These are phyloP conservation scores for Perca fluviatilis DNA, from an alignment of 2,113 vertebrate species.

Conservation along the genomic window DNA sequence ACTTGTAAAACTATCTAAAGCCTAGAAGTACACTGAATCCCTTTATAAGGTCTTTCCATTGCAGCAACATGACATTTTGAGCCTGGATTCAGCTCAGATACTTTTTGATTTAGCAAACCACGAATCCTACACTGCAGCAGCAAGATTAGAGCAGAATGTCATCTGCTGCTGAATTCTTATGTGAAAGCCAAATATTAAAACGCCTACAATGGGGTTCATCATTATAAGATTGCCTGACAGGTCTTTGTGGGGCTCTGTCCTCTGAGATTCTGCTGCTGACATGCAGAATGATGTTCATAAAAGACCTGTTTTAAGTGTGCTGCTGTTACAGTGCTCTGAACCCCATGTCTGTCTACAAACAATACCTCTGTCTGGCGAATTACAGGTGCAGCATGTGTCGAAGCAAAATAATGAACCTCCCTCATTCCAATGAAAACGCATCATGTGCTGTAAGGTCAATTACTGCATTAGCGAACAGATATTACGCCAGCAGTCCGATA, in stretches of 20 bases:
- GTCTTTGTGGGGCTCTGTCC: slow-evolving; percentile 55
- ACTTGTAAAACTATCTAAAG: slow-evolving; percentile 27
- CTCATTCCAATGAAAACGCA: slow-evolving; percentile 48
- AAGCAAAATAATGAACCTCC: slow-evolving; percentile 53
- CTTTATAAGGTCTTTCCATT: slow-evolving; percentile 51
- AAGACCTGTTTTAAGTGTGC: slow-evolving; percentile 43
- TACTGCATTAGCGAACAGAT: slow-evolving; percentile 57
- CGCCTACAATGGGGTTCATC: slow-evolving; percentile 63
- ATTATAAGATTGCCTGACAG: slow-evolving; percentile 62
- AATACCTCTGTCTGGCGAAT: slow-evolving; percentile 26
- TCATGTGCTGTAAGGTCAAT: slow-evolving; percentile 67
- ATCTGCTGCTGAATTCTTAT: slow-evolving; percentile 60
- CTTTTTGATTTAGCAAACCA: slow-evolving; percentile 71
- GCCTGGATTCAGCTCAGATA: slow-evolving; percentile 60
- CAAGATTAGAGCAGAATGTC: slow-evolving; percentile 74
- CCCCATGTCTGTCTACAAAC: slow-evolving; percentile 25
- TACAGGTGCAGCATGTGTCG: slow-evolving; percentile 42
- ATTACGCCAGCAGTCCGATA: slow-evolving; percentile 38
- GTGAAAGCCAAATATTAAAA: slow-evolving; percentile 75
- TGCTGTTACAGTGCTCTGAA: slow-evolving; percentile 19
- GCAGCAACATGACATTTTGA: slow-evolving; percentile 72
- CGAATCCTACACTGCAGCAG: slow-evolving; percentile 47
- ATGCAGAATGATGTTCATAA: slow-evolving; percentile 52
- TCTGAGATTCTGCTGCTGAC: slow-evolving; percentile 56
- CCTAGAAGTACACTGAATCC: slow-evolving; percentile 29